phyloP scores from a whole-genome alignment of 2,888 invertebrate genomes.

The Anaspis maculata region DNA sequence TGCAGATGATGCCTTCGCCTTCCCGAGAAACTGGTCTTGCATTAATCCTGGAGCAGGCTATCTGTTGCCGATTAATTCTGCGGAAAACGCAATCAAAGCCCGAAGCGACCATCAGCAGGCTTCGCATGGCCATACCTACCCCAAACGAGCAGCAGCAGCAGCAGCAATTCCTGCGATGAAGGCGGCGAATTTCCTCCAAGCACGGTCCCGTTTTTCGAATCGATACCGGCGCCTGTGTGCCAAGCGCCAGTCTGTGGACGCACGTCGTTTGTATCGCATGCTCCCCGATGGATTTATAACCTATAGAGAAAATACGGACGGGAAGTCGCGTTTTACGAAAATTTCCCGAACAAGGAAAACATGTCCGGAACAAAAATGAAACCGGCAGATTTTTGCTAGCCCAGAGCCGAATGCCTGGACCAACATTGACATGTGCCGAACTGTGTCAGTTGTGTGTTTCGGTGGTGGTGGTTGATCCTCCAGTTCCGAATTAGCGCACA shows the following conservation, averaged over 20 bases:
- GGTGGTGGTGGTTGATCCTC: too few species aligned
- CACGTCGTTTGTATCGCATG: slow-evolving; percentile 30
- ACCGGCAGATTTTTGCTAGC: too few species aligned
- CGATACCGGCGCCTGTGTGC: slow-evolving; percentile 18
- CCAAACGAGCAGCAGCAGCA: background rate
- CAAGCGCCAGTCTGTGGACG: slow-evolving; percentile 34
- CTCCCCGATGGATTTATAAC: slow-evolving; percentile 23
- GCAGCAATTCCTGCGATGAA: background rate
- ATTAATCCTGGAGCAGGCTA: background rate
- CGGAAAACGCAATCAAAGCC: background rate
- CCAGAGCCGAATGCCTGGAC: too few species aligned
- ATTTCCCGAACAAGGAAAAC: slow-evolving; percentile 3
- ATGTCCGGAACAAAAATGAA: too few species aligned
- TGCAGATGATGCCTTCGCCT: background rate
- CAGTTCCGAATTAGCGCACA: too few species aligned
- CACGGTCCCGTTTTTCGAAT: slow-evolving; percentile 17
- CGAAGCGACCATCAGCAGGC: background rate
- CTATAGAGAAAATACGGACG: slow-evolving; percentile 23
- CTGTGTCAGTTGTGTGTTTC: too few species aligned
- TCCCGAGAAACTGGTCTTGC: background rate
- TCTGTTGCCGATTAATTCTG: too few species aligned
- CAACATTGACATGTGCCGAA: too few species aligned
- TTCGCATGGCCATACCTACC: too few species aligned
- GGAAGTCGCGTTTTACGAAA: too few species aligned
- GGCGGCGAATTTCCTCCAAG: slow-evolving; percentile 5